Evolutionary conservation across 2,797 vertebrate species (phyloP).

Genomic region (Cheirogaleus major): DNA sequence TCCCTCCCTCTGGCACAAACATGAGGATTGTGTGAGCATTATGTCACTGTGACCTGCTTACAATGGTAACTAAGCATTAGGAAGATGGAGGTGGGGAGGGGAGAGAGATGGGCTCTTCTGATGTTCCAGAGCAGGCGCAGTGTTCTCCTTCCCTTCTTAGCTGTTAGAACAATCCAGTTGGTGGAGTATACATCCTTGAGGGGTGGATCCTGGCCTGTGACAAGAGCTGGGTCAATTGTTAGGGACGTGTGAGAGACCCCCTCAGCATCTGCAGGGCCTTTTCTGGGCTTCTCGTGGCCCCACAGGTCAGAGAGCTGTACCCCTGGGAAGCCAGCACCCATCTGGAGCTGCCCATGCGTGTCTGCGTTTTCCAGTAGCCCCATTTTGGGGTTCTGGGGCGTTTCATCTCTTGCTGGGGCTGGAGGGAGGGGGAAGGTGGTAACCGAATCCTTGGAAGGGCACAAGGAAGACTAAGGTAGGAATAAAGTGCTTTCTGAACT

Average conservation of each 20-base stretch:
- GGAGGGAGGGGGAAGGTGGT: too few relatives aligned
- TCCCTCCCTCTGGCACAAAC: neutral
- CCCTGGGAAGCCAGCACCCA: neutral
- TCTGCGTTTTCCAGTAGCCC: neutral
- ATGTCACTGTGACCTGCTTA: constrained; percentile 43
- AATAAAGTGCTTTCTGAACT: constrained; percentile 30
- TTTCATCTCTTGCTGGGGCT: neutral
- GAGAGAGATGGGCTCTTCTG: neutral
- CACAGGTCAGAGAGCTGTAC: neutral
- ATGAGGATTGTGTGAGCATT: neutral
- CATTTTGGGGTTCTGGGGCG: neutral
- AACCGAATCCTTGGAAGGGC: neutral
- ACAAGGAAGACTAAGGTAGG: neutral
- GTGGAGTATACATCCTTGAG: neutral
- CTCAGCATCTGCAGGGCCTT: too few relatives aligned
- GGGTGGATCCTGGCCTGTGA: neutral
- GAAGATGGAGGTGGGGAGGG: fast-evolving
- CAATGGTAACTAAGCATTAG: neutral
- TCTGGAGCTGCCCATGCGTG: neutral
- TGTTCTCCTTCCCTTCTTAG: neutral
- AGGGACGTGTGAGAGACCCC: neutral
- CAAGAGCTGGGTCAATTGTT: neutral
- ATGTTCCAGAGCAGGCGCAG: neutral
- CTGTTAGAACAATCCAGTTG: neutral
- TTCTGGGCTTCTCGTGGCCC: fast-evolving